phyloP scores from a whole-genome alignment of 2,113 vertebrate species.

The Atractosteus spatula region DNA sequence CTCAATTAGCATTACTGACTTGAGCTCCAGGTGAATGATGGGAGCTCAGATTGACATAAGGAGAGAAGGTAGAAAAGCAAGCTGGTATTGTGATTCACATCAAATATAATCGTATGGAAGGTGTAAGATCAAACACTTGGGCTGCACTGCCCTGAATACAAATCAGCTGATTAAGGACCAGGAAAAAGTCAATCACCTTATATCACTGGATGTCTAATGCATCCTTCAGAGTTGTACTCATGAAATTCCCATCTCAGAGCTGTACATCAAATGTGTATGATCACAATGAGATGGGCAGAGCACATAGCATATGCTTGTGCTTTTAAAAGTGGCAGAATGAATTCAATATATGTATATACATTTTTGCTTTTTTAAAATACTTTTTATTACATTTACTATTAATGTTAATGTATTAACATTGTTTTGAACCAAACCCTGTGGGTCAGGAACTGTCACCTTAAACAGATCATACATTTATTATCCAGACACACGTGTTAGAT shows the following conservation, averaged over 20 bases:
- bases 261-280: background rate
- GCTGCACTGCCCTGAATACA: slow-evolving; percentile 17
- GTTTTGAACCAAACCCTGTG: background rate
- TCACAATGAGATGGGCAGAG: background rate
- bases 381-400: slow-evolving; percentile 34
- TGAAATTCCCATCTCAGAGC: slow-evolving; percentile 8
- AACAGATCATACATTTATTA: slow-evolving; percentile 23
- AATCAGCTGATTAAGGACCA: slow-evolving; percentile 15
- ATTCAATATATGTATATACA: background rate
- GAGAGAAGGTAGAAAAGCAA: background rate
- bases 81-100: background rate
- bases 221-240: slow-evolving; percentile 1
- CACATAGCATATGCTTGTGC: background rate
- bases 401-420: background rate
- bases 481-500: background rate
- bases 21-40: no score
- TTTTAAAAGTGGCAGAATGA: background rate
- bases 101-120: background rate
- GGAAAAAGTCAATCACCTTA: slow-evolving; percentile 5
- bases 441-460: background rate
- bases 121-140: background rate
- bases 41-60: background rate
- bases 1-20: no score
- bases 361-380: slow-evolving; percentile 47
- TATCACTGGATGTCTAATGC: slow-evolving; percentile 11